Percentiles rank a stretch among this genome's conserved stretches.
Conservation (phyloP, 1,140 invertebrate genomes). For the Drosophila melanogaster region DNA sequence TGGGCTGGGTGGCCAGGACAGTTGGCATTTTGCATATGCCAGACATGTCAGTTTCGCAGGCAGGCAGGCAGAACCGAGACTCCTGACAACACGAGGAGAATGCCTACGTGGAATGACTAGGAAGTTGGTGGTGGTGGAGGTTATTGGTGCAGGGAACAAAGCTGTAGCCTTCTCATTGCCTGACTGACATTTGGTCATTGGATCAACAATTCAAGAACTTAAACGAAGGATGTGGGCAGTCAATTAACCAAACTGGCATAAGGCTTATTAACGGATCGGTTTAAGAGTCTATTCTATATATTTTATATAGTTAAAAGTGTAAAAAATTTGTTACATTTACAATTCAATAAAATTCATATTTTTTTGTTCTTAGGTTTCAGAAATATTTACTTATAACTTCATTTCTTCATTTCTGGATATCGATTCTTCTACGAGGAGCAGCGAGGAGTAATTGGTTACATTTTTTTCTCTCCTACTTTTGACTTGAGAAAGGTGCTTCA, state of each 20-base stretch:
- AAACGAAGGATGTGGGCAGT: neutral
- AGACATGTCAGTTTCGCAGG: constrained; percentile 56
- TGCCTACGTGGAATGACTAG: constrained; percentile 33
- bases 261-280: constrained; percentile 3
- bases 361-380: too few relatives aligned
- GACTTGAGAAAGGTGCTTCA: constrained; percentile 34
- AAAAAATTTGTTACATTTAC: too few relatives aligned
- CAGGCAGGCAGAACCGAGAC: constrained; percentile 6
- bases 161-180: constrained; percentile 22
- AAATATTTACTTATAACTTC: too few relatives aligned
- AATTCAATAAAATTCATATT: too few relatives aligned
- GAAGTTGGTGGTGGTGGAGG: neutral
- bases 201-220: constrained; percentile 21
- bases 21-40: constrained; percentile 74
- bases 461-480: constrained; percentile 11
- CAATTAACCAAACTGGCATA: neutral
- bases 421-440: neutral
- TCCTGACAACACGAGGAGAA: constrained; percentile 36
- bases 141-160: constrained; percentile 2
- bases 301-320: too few relatives aligned
- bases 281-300: neutral
- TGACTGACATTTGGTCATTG: constrained; percentile 46
- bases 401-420: too few relatives aligned
- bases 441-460: neutral
- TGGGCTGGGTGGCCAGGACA: constrained; percentile 21